These are phyloP conservation scores for Glaucomys volans DNA, from an alignment of 2,113 vertebrate species.

Conservation along the genomic window DNA sequence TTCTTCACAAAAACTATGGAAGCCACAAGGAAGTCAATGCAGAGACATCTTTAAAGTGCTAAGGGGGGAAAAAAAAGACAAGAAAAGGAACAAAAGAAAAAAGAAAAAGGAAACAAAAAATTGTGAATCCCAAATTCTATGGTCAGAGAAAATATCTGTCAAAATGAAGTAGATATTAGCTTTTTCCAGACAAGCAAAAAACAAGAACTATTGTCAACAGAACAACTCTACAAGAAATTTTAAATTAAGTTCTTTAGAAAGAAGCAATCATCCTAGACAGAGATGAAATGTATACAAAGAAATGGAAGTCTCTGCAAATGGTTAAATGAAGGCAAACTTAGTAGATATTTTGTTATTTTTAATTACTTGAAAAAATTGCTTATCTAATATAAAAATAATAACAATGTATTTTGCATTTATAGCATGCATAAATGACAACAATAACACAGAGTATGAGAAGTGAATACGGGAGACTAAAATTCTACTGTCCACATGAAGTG, in stretches of 20 bases:
- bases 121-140: not conserved
- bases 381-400: not conserved
- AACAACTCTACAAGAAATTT: not conserved
- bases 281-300: not conserved
- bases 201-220: not conserved
- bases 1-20: not conserved
- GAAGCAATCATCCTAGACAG: not conserved
- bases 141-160: not conserved
- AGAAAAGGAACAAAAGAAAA: not conserved
- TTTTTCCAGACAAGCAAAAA: not conserved
- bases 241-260: not conserved
- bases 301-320: not conserved
- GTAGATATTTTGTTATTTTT: not conserved
- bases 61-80: not conserved
- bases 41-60: not conserved
- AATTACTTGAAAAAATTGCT: not conserved
- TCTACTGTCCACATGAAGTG: not conserved
- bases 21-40: not conserved
- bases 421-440: not conserved
- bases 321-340: not conserved
- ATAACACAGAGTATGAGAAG: not conserved
- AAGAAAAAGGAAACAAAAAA: not conserved
- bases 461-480: not conserved
- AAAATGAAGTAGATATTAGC: not conserved
- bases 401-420: not conserved